phyloP scores from a whole-genome alignment of 92 coral and sea anemone species.

The Siderastrea radians region DNA sequence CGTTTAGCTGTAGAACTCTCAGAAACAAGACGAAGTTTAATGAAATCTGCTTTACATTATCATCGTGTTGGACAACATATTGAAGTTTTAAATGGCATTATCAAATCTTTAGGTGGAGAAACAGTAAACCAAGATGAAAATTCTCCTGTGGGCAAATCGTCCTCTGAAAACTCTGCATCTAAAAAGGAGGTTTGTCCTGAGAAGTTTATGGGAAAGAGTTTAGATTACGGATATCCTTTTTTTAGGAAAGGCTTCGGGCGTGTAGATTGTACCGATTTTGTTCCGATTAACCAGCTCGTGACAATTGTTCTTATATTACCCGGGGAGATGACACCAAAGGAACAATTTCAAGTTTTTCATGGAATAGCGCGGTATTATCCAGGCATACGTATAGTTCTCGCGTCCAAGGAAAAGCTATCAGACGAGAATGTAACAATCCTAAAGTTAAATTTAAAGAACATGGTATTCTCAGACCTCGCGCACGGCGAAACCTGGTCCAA shows the following conservation, averaged over 20 bases:
- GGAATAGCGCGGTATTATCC: slow-evolving; percentile 72
- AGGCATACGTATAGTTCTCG: slow-evolving; percentile 60
- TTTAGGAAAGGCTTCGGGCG: slow-evolving; percentile 91
- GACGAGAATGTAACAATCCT: slow-evolving; percentile 27
- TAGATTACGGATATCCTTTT: slow-evolving; percentile 92
- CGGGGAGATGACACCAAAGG: slow-evolving; percentile 37
- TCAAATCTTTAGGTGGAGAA: slow-evolving; percentile 57
- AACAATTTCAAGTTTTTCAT: slow-evolving; percentile 44
- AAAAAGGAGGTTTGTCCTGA: slow-evolving; percentile 93
- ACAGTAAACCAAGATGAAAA: slow-evolving; percentile 19
- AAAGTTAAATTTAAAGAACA: slow-evolving; percentile 10
- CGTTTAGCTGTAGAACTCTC: slow-evolving; percentile 63
- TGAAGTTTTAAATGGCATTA: slow-evolving; percentile 47
- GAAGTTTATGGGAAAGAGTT: slow-evolving; percentile 78
- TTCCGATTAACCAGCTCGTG: slow-evolving; percentile 75
- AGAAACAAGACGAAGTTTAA: slow-evolving; percentile 66
- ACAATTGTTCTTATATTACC: slow-evolving; percentile 73
- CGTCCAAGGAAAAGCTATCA: slow-evolving; percentile 46
- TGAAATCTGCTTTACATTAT: slow-evolving; percentile 43
- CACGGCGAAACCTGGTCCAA: slow-evolving; percentile 62
- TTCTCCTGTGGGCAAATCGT: neutral
- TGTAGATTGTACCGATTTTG: slow-evolving; percentile 75
- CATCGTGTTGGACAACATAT: slow-evolving; percentile 78
- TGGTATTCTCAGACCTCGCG: neutral
- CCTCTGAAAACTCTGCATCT: neutral